Percentiles rank a stretch among this genome's conserved stretches.
phyloP scores from a whole-genome alignment of 2,113 vertebrate species.

The Pollimyrus isidori region DNA sequence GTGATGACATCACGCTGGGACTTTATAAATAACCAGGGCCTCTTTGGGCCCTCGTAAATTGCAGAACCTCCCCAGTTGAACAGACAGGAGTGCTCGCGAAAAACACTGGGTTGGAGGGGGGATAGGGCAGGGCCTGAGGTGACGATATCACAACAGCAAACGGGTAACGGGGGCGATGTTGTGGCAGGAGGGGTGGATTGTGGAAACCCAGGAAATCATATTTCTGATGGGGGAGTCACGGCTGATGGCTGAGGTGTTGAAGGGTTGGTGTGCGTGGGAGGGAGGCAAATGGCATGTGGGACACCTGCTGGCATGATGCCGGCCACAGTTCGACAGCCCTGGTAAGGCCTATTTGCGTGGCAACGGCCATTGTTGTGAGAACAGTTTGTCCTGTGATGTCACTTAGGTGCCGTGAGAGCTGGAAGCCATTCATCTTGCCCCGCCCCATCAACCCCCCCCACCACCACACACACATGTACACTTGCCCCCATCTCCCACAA shows the following conservation, averaged over 20 bases:
- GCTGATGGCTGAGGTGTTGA: neutral
- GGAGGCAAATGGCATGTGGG: slow-evolving; percentile 31
- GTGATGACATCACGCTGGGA: slow-evolving; percentile 51
- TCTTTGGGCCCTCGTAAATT: slow-evolving; percentile 24
- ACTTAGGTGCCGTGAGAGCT: slow-evolving; percentile 37
- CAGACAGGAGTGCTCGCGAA: neutral
- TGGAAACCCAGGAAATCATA: slow-evolving; percentile 21
- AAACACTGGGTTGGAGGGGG: slow-evolving; percentile 14
- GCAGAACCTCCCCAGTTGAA: slow-evolving; percentile 1
- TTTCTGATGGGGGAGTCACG: neutral
- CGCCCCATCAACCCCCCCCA: neutral
- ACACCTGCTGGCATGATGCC: neutral
- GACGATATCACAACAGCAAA: slow-evolving; percentile 41
- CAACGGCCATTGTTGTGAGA: slow-evolving; percentile 53
- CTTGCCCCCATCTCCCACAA: neutral
- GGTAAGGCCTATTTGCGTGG: slow-evolving; percentile 40
- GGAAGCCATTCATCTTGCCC: slow-evolving; percentile 16
- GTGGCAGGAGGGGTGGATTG: slow-evolving; percentile 43
- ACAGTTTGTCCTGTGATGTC: slow-evolving; percentile 62
- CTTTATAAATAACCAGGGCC: slow-evolving; percentile 17
- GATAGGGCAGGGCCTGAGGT: slow-evolving; percentile 16
- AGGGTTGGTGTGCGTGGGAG: neutral
- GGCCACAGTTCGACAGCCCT: slow-evolving; percentile 4
- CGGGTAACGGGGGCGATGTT: slow-evolving; percentile 40
- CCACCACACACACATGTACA: neutral